These are phyloP conservation scores for Aptenodytes forsteri DNA, from an alignment of 2,113 vertebrate genomes.

Conservation along the genomic window DNA sequence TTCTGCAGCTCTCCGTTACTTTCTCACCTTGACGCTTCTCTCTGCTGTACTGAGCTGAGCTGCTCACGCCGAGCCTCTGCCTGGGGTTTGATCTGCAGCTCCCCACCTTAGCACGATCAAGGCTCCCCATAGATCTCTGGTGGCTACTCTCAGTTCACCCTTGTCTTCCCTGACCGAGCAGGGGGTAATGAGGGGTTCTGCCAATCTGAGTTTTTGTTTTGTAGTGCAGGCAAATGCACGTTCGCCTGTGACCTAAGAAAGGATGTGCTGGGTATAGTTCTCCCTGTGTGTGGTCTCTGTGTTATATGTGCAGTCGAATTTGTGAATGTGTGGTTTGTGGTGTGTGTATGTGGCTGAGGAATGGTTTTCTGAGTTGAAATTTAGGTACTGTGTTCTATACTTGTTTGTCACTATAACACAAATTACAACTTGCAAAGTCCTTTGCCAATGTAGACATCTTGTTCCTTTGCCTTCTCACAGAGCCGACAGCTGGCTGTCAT, in stretches of 20 bases:
- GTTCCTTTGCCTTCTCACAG: neutral
- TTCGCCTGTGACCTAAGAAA: neutral
- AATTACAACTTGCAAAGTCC: neutral
- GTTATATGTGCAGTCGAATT: rapidly evolving
- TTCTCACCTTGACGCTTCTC: neutral
- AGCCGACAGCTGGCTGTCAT: neutral
- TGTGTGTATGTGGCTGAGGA: neutral
- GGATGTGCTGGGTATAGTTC: neutral
- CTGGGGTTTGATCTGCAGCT: neutral
- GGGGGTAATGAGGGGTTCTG: neutral
- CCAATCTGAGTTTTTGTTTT: neutral
- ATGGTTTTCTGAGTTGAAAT: neutral
- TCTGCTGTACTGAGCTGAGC: neutral
- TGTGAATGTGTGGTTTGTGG: neutral
- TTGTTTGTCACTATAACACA: neutral
- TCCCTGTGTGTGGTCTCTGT: neutral
- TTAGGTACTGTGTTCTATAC: rapidly evolving
- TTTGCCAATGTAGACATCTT: neutral
- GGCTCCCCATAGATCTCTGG: neutral
- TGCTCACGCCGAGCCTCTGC: neutral
- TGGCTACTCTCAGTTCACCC: neutral
- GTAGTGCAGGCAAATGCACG: rapidly evolving
- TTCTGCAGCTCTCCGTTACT: neutral
- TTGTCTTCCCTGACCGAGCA: neutral
- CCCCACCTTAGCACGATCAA: rapidly evolving